Evolutionary conservation across 2,113 vertebrate genomes (phyloP).

Genomic region (Sinosuthora webbiana): DNA sequence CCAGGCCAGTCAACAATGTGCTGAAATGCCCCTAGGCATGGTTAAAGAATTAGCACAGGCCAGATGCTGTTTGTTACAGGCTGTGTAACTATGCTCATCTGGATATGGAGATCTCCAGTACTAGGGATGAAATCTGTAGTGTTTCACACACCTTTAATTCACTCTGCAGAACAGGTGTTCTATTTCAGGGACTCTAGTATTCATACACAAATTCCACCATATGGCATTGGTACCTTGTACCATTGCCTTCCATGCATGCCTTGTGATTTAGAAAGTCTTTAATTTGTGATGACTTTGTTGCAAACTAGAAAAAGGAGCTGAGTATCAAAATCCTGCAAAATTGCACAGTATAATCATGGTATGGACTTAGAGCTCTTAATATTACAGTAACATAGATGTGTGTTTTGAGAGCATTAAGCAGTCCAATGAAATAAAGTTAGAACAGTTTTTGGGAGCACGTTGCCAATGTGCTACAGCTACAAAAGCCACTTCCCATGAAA

Average conservation of each 20-base stretch:
- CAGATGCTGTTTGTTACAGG: neutral
- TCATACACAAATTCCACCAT: neutral
- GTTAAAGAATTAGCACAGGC: neutral
- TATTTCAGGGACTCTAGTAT: neutral
- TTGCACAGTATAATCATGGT: neutral
- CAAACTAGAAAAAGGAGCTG: neutral
- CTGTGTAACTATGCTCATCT: neutral
- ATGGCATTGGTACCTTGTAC: neutral
- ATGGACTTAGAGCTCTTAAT: neutral
- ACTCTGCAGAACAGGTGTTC: neutral
- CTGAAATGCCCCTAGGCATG: neutral
- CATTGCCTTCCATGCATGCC: neutral
- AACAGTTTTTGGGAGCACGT: neutral
- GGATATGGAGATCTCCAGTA: neutral
- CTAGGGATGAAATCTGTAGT: rapidly evolving
- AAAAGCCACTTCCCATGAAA: neutral
- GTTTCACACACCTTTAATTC: neutral
- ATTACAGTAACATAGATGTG: neutral
- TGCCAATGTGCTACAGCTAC: neutral
- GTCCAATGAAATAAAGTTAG: neutral
- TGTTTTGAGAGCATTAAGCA: neutral
- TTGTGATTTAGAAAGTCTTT: neutral
- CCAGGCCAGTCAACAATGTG: neutral
- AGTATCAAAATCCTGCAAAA: neutral
- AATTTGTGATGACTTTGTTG: neutral